Evolutionary conservation across 2,888 invertebrate genomes (phyloP), one percentile per base, ranked within the genome.

Genomic region (Metalampra italica): DNA sequence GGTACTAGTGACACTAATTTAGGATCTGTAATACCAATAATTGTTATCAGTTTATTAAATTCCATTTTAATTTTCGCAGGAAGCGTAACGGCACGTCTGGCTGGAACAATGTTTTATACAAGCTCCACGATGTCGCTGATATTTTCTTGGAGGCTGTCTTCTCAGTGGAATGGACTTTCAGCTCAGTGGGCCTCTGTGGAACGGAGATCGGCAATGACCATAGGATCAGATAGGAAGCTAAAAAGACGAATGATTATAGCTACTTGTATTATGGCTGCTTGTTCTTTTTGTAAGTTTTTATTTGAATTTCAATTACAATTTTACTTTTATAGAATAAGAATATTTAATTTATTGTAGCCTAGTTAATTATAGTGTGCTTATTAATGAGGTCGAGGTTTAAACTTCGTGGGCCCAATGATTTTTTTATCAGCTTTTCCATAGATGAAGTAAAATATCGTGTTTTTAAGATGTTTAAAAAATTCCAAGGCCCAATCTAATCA

Each of bases 31-130:
- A n/a, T n/a, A n/a, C n/a, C n/a, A n/a, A n/a, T n/a, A n/a, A n/a
- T n/a, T n/a, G n/a, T n/a, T n/a, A n/a, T n/a, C n/a, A n/a, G n/a
- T n/a, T n/a, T 22, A 22, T 22, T n/a, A 40, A 7, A 30, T 7
- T 32, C 8, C 32, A 32, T 43, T 34, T 34, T 50, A 11, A 7
- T 37, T 7, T 29, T 59, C 67, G 2, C 52, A 80, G 81, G 81
- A 47, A 79, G 81, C 42, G 60, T 79, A 2, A 68, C 78, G n/a
- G 78, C 75, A 0, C 64, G 81, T 0, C 43, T 82, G 1, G 72
- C 84, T 0, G 86, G 86, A 0, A 75, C 79, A 0, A 71, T 84
- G 11, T 84, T 84, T 53, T 87, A 87, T 50, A 62, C 73, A 1
- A 71, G 74, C 40, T 62, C 78, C 1, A 62, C 78, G 11, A 14